Base-by-base conservation (phyloP, 2,113 vertebrate species). In the Oenanthe oenanthe region DNA sequence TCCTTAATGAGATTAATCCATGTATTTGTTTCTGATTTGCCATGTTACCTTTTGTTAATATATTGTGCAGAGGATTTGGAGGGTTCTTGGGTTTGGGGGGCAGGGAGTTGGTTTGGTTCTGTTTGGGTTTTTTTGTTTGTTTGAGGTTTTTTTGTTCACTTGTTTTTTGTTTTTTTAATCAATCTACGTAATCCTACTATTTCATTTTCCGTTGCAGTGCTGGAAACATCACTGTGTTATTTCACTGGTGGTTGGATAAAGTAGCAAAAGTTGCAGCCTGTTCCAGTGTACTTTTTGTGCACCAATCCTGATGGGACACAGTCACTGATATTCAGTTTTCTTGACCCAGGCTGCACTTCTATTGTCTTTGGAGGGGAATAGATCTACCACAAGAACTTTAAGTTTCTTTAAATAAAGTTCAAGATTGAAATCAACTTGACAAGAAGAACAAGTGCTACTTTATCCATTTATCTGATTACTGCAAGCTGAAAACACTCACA, bases 1-100 rank as follows among this genome's bases (percentile, higher is more conserved):
- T 91, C 51, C 48, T 95, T 95, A 72, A 81, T 70, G 83, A 93
- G 71, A 95, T 68, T 72, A 87, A 93, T 96, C 25, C 32, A 34
- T 76, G 60, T 70, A 28, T 60, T 92, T 94, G 6, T 53, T 87
- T 94, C 51, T 80, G n/a, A 48, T 89, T 70, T 88, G 22, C 8
- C 26, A 14, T 67, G 14, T 76, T 85, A 89, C 81, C 42, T 74
- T 26, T 80, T 77, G 21, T 92, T 90, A 67, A 66, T 42, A 56
- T 18, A 50, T 22, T 70, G 17, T 24, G 28, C 4, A 9, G 8
- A 1, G 0, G 11, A 6, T 38, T 48, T 14, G 6, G 12, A 58
- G 9, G 25, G 2, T 40, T 24, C 32, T 32, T 34, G n/a, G 1
- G 1, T 2, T 68, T 29, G 18, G 8, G 13, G 48, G 10, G 4